Base-by-base conservation (phyloP, 2,888 invertebrate species). In the Dioctria rufipes region DNA sequence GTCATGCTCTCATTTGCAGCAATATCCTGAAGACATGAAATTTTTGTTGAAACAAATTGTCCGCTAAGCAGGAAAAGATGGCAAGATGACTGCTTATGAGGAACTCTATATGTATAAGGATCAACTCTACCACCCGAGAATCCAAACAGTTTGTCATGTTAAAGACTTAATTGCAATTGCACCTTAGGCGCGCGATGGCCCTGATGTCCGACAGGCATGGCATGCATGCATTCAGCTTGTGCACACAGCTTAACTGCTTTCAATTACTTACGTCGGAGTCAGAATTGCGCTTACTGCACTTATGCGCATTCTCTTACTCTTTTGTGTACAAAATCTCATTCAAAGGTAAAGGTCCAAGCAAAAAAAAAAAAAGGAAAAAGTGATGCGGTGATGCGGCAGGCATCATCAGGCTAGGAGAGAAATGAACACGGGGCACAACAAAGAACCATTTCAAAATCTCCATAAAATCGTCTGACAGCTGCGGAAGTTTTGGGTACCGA, bases 161-260 rank as follows among this genome's bases (percentile, higher is more conserved):
- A 60, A 75, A 75, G 60, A 75, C 73, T 75, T 75, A 75, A 75
- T 75, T 75, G 73, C 73, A 75, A 75, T 13, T 75, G 73, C 25
- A 75, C 60, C 60, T 60, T 60, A 75, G 73, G 73, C 60, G 60
- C 25, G 25, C 25, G 25, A 25, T 58, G 54, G 60, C 60, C 43
- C 40, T 4, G n/a, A 13, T n/a, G 60, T 3, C 60, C 60, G 13
- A 25, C 5, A 8, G 2, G 6, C 13, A 58, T n/a, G 5, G n/a
- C 5, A 63, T 6, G 37, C 73, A 37, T 8, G 51, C 49, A 49
- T 25, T 5, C 39, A 51, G 13, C 54, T 5, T 69, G 69, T 51
- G 69, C 69, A 46, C 9, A 11, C 69, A n/a, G 54, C 54, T n/a
- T 69, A 69, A 69, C 49, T 51, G 54, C 37, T 25, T 25, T 25